Base-by-base conservation (phyloP, 2,888 invertebrate genomes). In the Agrotis clavis region DNA sequence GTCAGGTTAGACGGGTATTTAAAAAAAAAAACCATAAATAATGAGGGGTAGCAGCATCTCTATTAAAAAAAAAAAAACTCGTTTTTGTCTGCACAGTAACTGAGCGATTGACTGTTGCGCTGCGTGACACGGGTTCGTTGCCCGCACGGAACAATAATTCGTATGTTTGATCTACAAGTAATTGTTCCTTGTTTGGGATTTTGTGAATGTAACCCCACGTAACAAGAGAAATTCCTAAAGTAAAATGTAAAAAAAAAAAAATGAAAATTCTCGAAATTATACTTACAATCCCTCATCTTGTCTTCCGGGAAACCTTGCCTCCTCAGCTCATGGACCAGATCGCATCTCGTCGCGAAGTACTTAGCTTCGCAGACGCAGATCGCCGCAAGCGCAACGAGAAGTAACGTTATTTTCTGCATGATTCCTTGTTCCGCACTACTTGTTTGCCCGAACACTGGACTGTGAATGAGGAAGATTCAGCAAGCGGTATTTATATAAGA, bases 271-370 rank as follows among this genome's bases (percentile, higher is more conserved):
- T 0, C 11, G 7, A 56, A 53, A 62, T 13, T 9, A 53, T 73
- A 81, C 92, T 90, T 77, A 93, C 94, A 94, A 72, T 94, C 88
- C 53, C 89, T 86, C 83, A 94, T 77, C 69, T 93, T 88, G 41
- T 86, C 81, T 67, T 90, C 90, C 0, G 93, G 91, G 68, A 94
- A 93, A 0, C 92, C 92, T 66, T 93, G 93, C 0, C 65, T 87
- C 62, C 92, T 85, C 21, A 94, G 78, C 63, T 92, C 92, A 0
- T 64, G 77, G 0, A 92, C 92, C 57, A 94, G 73, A 7, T 88
- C 89, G 66, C 94, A 94, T 83, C 89, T 87, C 1, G 85, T 88
- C 9, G 76, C 19, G 45, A 92, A 90, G 11, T 77, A 74, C n/a
- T 88, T 88, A 0, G 87, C 89, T 48, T 91, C 86, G 5, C 84